Evolutionary conservation across 2,113 vertebrate genomes (phyloP).

Genomic region (Jacana jacana): DNA sequence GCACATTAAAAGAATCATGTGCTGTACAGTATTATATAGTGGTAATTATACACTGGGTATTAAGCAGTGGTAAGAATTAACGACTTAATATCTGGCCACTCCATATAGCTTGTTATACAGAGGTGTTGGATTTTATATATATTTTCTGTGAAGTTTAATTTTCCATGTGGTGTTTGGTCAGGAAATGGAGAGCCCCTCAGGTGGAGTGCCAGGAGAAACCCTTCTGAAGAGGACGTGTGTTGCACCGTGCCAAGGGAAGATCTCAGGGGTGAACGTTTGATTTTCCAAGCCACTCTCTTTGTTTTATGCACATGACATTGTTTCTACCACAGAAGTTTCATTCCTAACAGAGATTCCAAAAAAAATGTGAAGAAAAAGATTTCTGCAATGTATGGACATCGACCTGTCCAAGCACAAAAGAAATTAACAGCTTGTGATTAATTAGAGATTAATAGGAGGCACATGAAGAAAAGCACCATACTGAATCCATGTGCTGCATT

Average conservation of each 20-base stretch:
- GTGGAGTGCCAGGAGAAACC: slow-evolving; percentile 1
- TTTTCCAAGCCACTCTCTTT: not conserved
- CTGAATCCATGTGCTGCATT: not conserved
- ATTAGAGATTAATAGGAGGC: not conserved
- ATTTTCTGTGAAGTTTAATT: slow-evolving; percentile 59
- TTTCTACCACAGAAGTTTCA: not conserved
- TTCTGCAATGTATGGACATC: not conserved
- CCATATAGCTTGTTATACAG: not conserved
- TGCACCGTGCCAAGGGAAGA: not conserved
- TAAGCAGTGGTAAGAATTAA: slow-evolving; percentile 23
- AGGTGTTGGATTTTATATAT: slow-evolving; percentile 45
- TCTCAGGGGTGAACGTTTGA: not conserved
- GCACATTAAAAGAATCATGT: not conserved
- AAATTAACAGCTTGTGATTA: not conserved
- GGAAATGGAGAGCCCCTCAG: slow-evolving; percentile 9
- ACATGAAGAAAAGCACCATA: not conserved
- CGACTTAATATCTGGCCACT: not conserved
- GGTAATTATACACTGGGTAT: not conserved
- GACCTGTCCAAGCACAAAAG: not conserved
- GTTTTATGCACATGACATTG: not conserved
- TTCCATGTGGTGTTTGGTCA: slow-evolving; percentile 30
- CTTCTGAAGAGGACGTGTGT: not conserved
- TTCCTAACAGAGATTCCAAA: not conserved
- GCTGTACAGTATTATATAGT: not conserved
- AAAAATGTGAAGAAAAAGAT: not conserved